Conservation (phyloP, 2,113 vertebrate genomes). For the Pygoscelis antarcticus region DNA sequence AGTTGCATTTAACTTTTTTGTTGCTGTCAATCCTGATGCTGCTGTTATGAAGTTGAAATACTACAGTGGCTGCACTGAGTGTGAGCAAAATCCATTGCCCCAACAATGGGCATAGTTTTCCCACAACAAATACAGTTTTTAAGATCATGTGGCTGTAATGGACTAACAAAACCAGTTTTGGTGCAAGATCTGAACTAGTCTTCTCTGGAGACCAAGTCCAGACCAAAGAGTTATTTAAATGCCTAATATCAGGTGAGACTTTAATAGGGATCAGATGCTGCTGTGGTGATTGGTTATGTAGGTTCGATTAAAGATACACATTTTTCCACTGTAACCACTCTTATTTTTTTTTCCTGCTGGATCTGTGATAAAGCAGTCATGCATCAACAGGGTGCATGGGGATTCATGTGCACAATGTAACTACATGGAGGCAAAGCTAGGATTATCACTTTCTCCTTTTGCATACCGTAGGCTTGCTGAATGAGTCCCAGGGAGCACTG, state of each 20-base stretch:
- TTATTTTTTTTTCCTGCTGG: background rate
- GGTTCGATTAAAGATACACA: accelerated
- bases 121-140: background rate
- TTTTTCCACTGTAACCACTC: background rate
- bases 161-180: background rate
- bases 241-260: background rate
- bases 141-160: background rate
- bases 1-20: background rate
- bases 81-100: background rate
- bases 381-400: accelerated
- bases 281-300: background rate
- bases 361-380: background rate
- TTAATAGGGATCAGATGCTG: background rate
- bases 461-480: background rate
- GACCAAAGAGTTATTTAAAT: background rate
- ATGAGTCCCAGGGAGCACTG: background rate
- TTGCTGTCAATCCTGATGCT: background rate
- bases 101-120: background rate
- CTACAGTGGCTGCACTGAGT: background rate
- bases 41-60: background rate
- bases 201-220: background rate
- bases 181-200: background rate
- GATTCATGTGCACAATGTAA: background rate
- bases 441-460: background rate
- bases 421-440: background rate